Evolutionary conservation across 1,140 invertebrate genomes (phyloP), one percentile per base, ranked within the genome.

Genomic region (Teleogryllus occipitalis): DNA sequence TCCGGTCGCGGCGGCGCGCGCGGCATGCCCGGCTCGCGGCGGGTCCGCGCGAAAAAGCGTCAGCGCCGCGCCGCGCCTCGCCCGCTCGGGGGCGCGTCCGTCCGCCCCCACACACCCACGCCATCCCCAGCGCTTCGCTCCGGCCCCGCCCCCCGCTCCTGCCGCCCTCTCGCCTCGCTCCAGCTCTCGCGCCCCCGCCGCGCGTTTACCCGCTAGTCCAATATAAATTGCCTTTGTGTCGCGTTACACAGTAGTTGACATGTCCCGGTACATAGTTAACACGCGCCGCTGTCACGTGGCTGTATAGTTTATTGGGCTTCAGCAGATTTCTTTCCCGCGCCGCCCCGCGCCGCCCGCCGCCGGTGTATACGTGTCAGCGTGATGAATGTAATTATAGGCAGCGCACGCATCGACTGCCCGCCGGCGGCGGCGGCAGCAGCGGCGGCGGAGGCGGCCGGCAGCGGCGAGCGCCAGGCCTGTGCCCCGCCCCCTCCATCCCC

Each of bases 241-340:
- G 54, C 54, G 54, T 65, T 65, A 65, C 54, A 65, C 54, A 65
- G 54, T 65, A 65, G 54, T 65, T 65, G 54, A 65, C 54, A 65
- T 65, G 54, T 65, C 54, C 54, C 54, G 54, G 54, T 65, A 65
- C 54, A 65, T 65, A 65, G 54, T 65, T 65, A 65, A 65, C 54
- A 65, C 54, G 54, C 54, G 10, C 10, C 54, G 54, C 54, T 65
- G 54, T 65, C 54, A 65, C 54, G 54, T 65, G 54, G 54, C 54
- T 65, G 54, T 65, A 65, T 65, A 65, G 54, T 65, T 65, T 65
- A 65, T 65, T 65, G 54, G 54, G 49, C 49, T 7, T 65, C 54
- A 65, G 54, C 54, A 65, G 54, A 65, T 65, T 65, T 65, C 54
- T 65, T 65, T 65, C 54, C 54, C 54, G 10, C 54, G 54, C 54